These are phyloP conservation scores for Corythucha ciliata DNA, from an alignment of 2,888 invertebrate genomes.

Conservation along the genomic window DNA sequence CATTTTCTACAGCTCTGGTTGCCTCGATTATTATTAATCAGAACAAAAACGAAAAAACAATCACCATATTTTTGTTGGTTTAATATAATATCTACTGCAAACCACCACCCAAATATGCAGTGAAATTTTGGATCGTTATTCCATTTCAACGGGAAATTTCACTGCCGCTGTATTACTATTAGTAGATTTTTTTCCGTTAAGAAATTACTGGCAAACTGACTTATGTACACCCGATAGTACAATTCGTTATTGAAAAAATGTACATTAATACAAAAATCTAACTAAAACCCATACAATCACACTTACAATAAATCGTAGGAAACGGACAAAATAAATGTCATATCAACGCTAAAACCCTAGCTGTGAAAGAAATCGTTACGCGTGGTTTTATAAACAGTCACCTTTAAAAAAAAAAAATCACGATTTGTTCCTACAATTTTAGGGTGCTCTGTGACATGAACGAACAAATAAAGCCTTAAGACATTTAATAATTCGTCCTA, in stretches of 20 bases:
- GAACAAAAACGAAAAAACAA: conserved; percentile 21
- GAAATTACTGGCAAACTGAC: conserved; percentile 29
- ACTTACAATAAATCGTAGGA: too few species aligned
- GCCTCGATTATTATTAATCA: too few species aligned
- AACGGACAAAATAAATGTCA: too few species aligned
- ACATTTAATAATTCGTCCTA: too few species aligned
- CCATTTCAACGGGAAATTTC: conserved; percentile 11
- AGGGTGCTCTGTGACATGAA: too few species aligned
- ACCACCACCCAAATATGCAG: conserved; percentile 30
- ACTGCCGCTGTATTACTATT: conserved; percentile 10
- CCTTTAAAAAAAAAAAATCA: too few species aligned
- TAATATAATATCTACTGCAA: conserved; percentile 32
- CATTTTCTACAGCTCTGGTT: too few species aligned
- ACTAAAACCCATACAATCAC: conserved; percentile 31
- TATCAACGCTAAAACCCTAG: too few species aligned
- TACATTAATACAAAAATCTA: conserved; percentile 29
- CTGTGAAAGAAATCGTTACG: too few species aligned
- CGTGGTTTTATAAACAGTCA: too few species aligned
- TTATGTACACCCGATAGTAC: conserved; percentile 31
- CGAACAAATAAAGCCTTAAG: too few species aligned
- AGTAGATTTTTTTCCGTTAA: conserved; percentile 14
- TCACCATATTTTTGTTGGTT: conserved; percentile 29
- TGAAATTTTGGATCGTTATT: conserved; percentile 18
- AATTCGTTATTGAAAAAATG: conserved; percentile 26
- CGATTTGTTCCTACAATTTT: too few species aligned